Evolutionary conservation across 2,888 invertebrate genomes (phyloP).

Genomic region (Caenorhabditis sp.): DNA sequence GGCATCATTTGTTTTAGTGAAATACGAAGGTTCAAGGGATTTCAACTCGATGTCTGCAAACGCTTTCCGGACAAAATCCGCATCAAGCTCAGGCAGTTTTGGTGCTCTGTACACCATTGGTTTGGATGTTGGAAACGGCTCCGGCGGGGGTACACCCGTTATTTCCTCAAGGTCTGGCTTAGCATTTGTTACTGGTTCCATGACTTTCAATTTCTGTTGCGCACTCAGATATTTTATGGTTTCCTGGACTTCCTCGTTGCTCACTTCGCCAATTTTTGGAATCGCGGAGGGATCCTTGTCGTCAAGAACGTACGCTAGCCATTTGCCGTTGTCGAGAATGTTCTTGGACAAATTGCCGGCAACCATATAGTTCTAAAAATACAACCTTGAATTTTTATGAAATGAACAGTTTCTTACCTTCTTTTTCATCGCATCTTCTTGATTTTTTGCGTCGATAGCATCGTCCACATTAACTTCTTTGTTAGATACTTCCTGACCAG

Average conservation of each 20-base stretch:
- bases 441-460: background rate
- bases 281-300: slow-evolving; percentile 16
- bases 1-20: background rate
- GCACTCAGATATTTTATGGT: slow-evolving; percentile 24
- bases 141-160: background rate
- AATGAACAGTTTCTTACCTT: slow-evolving; percentile 1
- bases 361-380: slow-evolving; percentile 18
- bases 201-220: background rate
- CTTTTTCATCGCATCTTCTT: background rate
- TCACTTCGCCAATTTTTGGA: slow-evolving; percentile 44
- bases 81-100: slow-evolving; percentile 28
- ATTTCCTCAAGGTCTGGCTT: too few species aligned
- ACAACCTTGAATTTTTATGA: background rate
- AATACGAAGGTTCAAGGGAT: background rate
- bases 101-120: background rate
- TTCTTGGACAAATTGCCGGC: slow-evolving; percentile 4
- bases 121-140: background rate
- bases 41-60: slow-evolving; percentile 10
- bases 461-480: slow-evolving; percentile 10
- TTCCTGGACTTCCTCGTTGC: slow-evolving; percentile 25
- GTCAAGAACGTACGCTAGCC: slow-evolving; percentile 46
- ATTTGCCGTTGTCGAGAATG: slow-evolving; percentile 37
- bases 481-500: background rate
- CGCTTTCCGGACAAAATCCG: slow-evolving; percentile 24
- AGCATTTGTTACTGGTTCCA: too few species aligned